Evolutionary conservation across 2,888 invertebrate genomes (phyloP).

Genomic region (Pantelozetes paolii): DNA sequence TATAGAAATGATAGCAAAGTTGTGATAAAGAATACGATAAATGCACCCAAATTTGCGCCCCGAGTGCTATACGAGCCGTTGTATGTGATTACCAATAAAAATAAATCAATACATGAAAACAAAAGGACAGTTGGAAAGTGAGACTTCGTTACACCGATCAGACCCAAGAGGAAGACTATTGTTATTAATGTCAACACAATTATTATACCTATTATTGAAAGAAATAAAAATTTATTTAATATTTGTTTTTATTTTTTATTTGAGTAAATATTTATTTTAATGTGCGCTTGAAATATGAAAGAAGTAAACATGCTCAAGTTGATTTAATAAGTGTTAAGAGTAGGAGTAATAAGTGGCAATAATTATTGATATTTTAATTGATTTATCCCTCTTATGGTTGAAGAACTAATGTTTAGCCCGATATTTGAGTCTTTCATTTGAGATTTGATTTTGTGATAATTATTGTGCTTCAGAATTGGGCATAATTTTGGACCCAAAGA

Average conservation of each 20-base stretch:
- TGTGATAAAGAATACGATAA: conserved; percentile 18
- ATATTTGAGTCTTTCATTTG: no score
- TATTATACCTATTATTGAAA: conserved; percentile 12
- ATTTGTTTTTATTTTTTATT: not conserved
- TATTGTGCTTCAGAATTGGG: no score
- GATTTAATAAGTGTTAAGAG: no score
- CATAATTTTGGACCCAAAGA: no score
- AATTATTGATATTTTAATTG: no score
- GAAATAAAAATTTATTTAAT: no score
- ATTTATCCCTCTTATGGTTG: no score
- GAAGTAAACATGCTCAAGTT: no score
- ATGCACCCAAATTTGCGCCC: conserved; percentile 9
- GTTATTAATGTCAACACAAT: conserved; percentile 21
- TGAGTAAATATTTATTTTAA: not conserved
- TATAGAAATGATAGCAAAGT: not conserved
- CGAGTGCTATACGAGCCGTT: not conserved
- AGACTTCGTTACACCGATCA: conserved; percentile 17
- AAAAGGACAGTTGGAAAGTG: conserved; percentile 11
- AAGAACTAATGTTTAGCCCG: no score
- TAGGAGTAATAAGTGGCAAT: no score
- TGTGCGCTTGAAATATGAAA: no score
- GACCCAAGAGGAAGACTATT: conserved; percentile 19
- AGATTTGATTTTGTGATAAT: no score
- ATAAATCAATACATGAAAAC: not conserved
- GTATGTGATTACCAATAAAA: not conserved